These are phyloP conservation scores for Hemicrepidius hirtus DNA, from an alignment of 2,888 invertebrate species.

Conservation along the genomic window DNA sequence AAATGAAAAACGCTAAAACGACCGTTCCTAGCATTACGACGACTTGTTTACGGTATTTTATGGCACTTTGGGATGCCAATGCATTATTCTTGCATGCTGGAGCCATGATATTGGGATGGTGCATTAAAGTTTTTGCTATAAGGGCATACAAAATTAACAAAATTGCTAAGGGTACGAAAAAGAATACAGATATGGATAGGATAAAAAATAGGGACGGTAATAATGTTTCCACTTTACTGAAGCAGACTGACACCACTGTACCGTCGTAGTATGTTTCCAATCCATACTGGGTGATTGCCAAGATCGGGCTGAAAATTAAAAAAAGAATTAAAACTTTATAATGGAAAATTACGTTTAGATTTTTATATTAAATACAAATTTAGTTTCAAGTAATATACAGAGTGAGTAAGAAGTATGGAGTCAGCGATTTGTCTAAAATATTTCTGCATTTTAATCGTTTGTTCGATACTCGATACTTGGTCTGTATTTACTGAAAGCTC, in stretches of 20 bases:
- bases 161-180: slow-evolving; percentile 87
- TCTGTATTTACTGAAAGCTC: no score
- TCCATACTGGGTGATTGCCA: slow-evolving; percentile 86
- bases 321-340: slow-evolving; percentile 17
- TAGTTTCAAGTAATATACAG: no score
- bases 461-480: no score
- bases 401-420: no score
- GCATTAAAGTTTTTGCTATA: slow-evolving; percentile 90
- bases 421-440: no score
- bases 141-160: slow-evolving; percentile 88
- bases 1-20: slow-evolving; percentile 92
- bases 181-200: slow-evolving; percentile 87
- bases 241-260: slow-evolving; percentile 83
- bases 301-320: slow-evolving; percentile 83
- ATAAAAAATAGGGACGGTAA: slow-evolving; percentile 89
- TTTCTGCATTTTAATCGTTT: no score
- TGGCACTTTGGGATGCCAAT: slow-evolving; percentile 73
- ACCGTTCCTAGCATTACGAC: slow-evolving; percentile 93
- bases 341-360: no score
- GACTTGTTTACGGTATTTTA: slow-evolving; percentile 86
- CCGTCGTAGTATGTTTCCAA: slow-evolving; percentile 84
- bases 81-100: slow-evolving; percentile 76
- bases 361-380: no score
- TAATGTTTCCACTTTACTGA: slow-evolving; percentile 84
- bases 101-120: slow-evolving; percentile 81